phyloP scores from a whole-genome alignment of 2,888 invertebrate species.

The Latrodectus elegans region DNA sequence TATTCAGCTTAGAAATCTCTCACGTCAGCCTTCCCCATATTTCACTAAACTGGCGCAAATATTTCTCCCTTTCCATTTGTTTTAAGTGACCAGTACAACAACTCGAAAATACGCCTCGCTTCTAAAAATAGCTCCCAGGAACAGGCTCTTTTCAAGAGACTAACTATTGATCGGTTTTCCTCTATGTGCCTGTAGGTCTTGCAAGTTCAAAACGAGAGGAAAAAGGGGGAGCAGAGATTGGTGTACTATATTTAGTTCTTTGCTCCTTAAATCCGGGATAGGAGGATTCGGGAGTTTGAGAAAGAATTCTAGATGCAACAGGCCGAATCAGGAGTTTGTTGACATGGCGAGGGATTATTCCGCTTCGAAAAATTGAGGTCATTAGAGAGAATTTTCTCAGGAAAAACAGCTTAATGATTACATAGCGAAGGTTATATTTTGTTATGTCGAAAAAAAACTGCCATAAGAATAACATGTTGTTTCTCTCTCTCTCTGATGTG shows the following conservation, averaged over 20 bases:
- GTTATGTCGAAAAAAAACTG: no score
- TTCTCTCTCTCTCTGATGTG: no score
- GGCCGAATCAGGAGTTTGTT: conserved; percentile 14
- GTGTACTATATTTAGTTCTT: conserved; percentile 1
- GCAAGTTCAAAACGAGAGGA: neutral
- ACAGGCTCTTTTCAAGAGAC: neutral
- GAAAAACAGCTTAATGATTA: neutral
- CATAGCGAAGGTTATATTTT: no score
- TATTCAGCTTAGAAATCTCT: no score
- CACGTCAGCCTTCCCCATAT: no score
- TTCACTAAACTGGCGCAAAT: neutral
- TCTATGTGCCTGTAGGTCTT: neutral
- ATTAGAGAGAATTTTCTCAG: neutral
- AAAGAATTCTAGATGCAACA: conserved; percentile 23
- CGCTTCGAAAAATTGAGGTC: neutral
- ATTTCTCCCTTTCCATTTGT: neutral
- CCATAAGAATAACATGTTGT: no score
- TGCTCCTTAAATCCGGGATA: no score
- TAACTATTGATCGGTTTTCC: conserved; percentile 22
- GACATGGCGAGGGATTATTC: neutral
- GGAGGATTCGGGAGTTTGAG: no score
- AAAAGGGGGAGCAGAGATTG: neutral
- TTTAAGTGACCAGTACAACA: conserved; percentile 25
- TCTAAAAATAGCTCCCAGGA: conserved; percentile 28
- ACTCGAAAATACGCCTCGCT: conserved; percentile 9